Base-by-base conservation (phyloP, 2,888 invertebrate species). In the Agrilus mali region DNA sequence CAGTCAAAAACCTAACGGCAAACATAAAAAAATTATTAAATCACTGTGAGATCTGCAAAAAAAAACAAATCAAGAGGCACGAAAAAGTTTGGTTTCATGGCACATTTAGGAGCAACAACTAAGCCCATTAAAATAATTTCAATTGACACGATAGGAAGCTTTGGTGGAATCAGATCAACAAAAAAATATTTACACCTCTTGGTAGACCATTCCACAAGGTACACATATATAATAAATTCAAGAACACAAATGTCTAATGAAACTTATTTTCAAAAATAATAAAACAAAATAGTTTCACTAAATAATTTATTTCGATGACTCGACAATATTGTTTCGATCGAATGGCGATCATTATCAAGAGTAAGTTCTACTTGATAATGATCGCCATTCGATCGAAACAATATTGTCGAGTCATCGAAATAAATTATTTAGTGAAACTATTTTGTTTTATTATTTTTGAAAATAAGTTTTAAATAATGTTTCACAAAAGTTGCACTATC, bases 101-200 rank as follows among this genome's bases (percentile, higher is more conserved):
- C 55, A n/a, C 52, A 57, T 10, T 38, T 57, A 17, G 56, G 56
- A 6, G 57, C 58, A 14, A 55, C 59, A 2, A 47, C 43, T 27
- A 40, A 52, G 33, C 55, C 55, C 7, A 53, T 53, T 43, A 53
- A 58, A 47, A 56, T 59, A 42, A 39, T 55, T 3, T 55, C 57
- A 7, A 43, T 59, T 7, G 57, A 59, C 40, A 58, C 56, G 5
- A 56, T 58, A 36, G 57, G 55, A 20, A 56, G 7, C 51, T 59
- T 45, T 35, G 53, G 53, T 15, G 53, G 54, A 4, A 40, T 47
- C 17, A 41, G 51, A 34, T 54, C 54, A 7, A 51, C 55, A 46
- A 59, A 58, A 50, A 56, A 39, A 51, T 59, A 58, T 36, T 17
- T 60, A 17, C 58, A 59, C 45, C 37, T 58, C 14, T 20, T 53